Evolutionary conservation across 1,140 invertebrate genomes (phyloP).

Genomic region (Himalopsyche phryganea): DNA sequence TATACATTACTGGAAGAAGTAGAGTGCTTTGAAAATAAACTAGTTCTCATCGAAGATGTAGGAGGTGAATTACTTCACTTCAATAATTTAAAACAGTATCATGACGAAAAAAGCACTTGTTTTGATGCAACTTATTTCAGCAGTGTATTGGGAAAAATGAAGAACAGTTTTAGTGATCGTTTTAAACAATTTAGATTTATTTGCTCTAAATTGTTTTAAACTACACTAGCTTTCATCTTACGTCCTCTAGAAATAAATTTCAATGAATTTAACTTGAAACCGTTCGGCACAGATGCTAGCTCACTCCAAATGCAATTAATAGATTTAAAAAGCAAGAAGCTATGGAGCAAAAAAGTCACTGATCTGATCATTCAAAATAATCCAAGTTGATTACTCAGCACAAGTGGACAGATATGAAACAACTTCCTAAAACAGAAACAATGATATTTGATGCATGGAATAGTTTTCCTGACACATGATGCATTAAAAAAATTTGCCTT

Average conservation of each 20-base stretch:
- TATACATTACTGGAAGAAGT: too few relatives aligned
- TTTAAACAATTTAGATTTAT: slow-evolving; percentile 34
- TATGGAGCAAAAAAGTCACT: slow-evolving; percentile 34
- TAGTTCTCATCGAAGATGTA: background rate
- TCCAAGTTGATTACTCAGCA: background rate
- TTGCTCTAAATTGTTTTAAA: too few relatives aligned
- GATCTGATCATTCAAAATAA: slow-evolving; percentile 22
- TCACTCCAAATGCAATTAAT: slow-evolving; percentile 37
- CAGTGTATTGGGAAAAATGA: slow-evolving; percentile 35
- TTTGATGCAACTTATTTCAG: slow-evolving; percentile 33
- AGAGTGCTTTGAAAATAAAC: background rate
- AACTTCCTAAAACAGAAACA: too few relatives aligned
- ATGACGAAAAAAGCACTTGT: slow-evolving; percentile 16
- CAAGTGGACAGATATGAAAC: background rate
- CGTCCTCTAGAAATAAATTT: slow-evolving; percentile 36
- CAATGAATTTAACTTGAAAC: slow-evolving; percentile 33
- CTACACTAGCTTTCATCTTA: slow-evolving; percentile 36
- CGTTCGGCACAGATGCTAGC: slow-evolving; percentile 36
- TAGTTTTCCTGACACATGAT: too few relatives aligned
- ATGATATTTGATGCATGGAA: too few relatives aligned
- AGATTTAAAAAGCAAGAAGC: slow-evolving; percentile 36
- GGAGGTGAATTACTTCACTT: too few relatives aligned
- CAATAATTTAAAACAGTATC: slow-evolving; percentile 20
- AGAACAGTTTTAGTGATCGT: slow-evolving; percentile 34
- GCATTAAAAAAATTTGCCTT: too few relatives aligned